phyloP scores from a whole-genome alignment of 2,888 invertebrate genomes.

The Lasioglossum figueresi region DNA sequence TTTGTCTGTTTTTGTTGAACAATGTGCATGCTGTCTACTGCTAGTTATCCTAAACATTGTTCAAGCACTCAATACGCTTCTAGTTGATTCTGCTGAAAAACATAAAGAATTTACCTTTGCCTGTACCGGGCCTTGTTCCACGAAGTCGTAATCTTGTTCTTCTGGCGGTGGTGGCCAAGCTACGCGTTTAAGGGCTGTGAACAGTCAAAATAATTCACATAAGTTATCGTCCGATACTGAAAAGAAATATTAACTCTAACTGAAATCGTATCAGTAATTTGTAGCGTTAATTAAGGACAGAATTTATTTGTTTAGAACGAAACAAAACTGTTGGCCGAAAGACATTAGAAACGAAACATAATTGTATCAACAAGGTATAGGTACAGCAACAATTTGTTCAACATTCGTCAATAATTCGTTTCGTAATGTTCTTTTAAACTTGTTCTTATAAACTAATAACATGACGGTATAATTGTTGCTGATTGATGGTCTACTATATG shows the following conservation, averaged over 20 bases:
- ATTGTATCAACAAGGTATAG: neutral
- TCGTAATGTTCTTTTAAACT: neutral
- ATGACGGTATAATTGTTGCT: neutral
- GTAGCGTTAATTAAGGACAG: neutral
- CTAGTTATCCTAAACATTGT: conserved; percentile 9
- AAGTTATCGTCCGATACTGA: neutral
- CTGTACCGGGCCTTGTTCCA: conserved; percentile 85
- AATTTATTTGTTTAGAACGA: neutral
- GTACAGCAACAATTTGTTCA: neutral
- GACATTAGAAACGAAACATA: neutral
- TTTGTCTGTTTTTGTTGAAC: conserved; percentile 1
- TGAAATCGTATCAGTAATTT: neutral
- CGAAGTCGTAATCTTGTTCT: conserved; percentile 87
- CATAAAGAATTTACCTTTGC: conserved; percentile 85
- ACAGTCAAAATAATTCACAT: conserved; percentile 47
- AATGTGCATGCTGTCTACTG: conserved; percentile 13
- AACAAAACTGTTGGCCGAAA: neutral
- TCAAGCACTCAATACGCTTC: conserved; percentile 15
- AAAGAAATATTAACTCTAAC: neutral
- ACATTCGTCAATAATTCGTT: neutral
- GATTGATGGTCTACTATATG: neutral
- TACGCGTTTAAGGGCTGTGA: conserved; percentile 92
- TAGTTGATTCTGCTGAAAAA: neutral
- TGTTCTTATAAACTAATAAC: neutral
- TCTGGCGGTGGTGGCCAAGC: conserved; percentile 93